Evolutionary conservation across 2,797 vertebrate genomes (phyloP), one percentile per base, ranked within the genome.

Genomic region (Macrochelys suwanniensis): DNA sequence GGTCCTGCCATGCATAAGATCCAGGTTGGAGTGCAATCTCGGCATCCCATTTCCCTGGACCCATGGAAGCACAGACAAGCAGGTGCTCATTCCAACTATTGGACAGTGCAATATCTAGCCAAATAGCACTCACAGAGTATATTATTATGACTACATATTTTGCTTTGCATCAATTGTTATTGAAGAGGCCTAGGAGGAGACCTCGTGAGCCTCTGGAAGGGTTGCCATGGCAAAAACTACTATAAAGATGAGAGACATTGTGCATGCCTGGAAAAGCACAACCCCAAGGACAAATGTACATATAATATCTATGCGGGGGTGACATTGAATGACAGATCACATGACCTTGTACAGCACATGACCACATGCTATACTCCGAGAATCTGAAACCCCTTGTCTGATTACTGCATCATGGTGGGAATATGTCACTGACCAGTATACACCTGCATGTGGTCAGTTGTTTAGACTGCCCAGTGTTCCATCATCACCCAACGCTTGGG

Each of bases 291-390:
- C 80, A 0, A 74, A 78, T 33, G n/a, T 25, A 84, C 47, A 8
- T 15, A 9, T 1, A n/a, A 33, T 19, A 50, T 0, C 0, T 1
- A 26, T n/a, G 71, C 33, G 71, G 61, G 21, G 0, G 1, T 3
- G 31, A 25, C 2, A 2, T 83, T 53, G n/a, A 80, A 87, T 17
- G 23, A 37, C 19, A 59, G 59, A 37, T 15, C 33, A 16, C 15
- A 19, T 26, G 68, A 57, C 51, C 84, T 56, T 45, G 51, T 51
- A 13, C 26, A 19, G 23, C 0, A 0, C 51, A 11, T 1, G 15
- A 13, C 23, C 45, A 54, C 53, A 0, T 6, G 21, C 26, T 33
- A 7, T 28, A 21, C 8, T 3, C 11, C 42, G 15, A 12, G 1
- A 3, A n/a, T 25, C 13, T 5, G 9, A 80, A 37, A 79, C 31